A percentile compares a stretch with the other conserved stretches of the same genome.
These are phyloP conservation scores for Euzetes globulus DNA, from an alignment of 2,888 invertebrate genomes.

Conservation along the genomic window DNA sequence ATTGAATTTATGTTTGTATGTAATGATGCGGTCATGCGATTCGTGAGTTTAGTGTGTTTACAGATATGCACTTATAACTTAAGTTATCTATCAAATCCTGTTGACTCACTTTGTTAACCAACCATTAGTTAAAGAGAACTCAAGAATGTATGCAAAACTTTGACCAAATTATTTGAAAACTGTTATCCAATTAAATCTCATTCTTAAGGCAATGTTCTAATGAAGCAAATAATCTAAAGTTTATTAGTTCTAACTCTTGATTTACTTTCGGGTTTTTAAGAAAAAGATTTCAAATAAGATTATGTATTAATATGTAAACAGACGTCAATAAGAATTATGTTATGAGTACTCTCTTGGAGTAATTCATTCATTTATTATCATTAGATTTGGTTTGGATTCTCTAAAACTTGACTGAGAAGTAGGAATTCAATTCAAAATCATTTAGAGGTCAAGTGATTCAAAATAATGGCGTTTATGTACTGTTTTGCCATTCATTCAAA, in stretches of 20 bases:
- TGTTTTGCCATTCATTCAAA: neutral
- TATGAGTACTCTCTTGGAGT: neutral
- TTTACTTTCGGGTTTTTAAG: constrained; percentile 7
- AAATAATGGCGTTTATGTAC: neutral
- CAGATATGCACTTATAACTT: neutral
- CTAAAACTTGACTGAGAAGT: neutral
- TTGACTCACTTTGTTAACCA: constrained; percentile 3
- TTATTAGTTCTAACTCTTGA: neutral
- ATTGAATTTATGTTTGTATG: constrained; percentile 22
- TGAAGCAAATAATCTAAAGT: neutral
- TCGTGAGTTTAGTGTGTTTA: neutral
- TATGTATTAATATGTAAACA: neutral
- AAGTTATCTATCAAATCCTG: neutral
- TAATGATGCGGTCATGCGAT: constrained; percentile 2
- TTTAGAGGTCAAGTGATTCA: constrained; percentile 4
- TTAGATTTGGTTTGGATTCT: neutral
- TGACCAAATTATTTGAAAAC: neutral
- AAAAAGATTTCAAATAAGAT: neutral
- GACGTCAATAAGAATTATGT: neutral
- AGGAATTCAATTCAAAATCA: neutral
- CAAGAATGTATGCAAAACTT: neutral
- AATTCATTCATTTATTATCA: neutral
- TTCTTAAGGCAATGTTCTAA: neutral
- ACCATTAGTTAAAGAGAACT: neutral
- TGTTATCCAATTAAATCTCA: neutral